Evolutionary conservation across 2,888 invertebrate genomes (phyloP).

Genomic region (Sarcophaga carnaria): DNA sequence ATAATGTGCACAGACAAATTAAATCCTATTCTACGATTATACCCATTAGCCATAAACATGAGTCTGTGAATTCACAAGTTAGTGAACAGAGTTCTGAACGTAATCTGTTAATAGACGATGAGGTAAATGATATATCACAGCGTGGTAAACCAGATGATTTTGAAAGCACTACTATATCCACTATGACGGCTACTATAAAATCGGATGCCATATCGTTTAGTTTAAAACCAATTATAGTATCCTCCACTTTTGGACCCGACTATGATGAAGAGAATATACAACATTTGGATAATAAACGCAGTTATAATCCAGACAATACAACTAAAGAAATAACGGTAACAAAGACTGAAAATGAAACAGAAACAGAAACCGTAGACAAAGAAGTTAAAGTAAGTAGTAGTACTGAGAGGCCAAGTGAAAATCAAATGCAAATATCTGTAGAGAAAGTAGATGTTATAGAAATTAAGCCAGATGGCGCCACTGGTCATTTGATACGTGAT

Average conservation of each 20-base stretch:
- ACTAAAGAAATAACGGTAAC: background rate
- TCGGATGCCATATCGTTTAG: slow-evolving; percentile 72
- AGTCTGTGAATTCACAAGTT: slow-evolving; percentile 76
- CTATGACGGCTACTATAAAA: slow-evolving; percentile 29
- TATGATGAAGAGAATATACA: slow-evolving; percentile 60
- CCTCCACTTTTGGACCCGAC: slow-evolving; percentile 76
- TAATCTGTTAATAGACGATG: slow-evolving; percentile 80
- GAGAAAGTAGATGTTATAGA: slow-evolving; percentile 82
- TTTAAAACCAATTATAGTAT: slow-evolving; percentile 78
- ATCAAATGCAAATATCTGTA: slow-evolving; percentile 74
- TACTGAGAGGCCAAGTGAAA: slow-evolving; percentile 33
- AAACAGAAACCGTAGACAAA: slow-evolving; percentile 44
- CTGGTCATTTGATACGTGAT: slow-evolving; percentile 79
- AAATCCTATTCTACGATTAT: slow-evolving; percentile 66
- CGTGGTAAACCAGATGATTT: slow-evolving; percentile 76
- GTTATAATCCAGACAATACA: background rate
- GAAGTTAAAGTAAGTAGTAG: slow-evolving; percentile 42
- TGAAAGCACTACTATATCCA: slow-evolving; percentile 66
- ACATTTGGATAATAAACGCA: slow-evolving; percentile 40
- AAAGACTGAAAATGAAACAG: slow-evolving; percentile 64
- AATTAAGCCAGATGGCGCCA: slow-evolving; percentile 81
- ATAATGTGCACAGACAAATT: slow-evolving; percentile 37
- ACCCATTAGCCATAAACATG: slow-evolving; percentile 65
- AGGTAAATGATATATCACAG: slow-evolving; percentile 78
- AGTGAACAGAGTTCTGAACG: slow-evolving; percentile 80